A percentile compares a stretch with the other conserved stretches of the same genome.
phyloP scores from a whole-genome alignment of 1,140 invertebrate species.

The Calycopis cecrops region DNA sequence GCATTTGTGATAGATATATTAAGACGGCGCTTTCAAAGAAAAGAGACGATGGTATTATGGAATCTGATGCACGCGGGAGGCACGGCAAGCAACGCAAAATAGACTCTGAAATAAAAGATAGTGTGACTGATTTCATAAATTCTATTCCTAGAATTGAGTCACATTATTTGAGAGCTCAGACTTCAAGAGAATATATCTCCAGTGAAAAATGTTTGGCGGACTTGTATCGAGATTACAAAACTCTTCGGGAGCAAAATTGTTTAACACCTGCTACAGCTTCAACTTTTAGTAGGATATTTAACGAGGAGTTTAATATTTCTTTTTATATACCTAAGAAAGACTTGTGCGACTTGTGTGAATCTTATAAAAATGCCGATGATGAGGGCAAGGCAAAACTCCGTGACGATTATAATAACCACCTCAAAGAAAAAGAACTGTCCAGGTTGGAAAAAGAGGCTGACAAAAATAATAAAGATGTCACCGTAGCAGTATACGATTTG shows the following conservation, averaged over 20 bases:
- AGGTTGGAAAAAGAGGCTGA: slow-evolving; percentile 28
- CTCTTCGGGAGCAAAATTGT: slow-evolving; percentile 4
- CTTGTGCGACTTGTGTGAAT: slow-evolving; percentile 3
- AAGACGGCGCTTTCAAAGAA: slow-evolving; percentile 16
- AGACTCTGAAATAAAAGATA: slow-evolving; percentile 16
- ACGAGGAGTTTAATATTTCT: slow-evolving; percentile 13
- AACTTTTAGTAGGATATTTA: slow-evolving; percentile 15
- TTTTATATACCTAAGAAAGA: slow-evolving; percentile 11
- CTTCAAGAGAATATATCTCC: slow-evolving; percentile 13
- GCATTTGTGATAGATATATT: slow-evolving; percentile 15
- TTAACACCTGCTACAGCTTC: slow-evolving; percentile 6
- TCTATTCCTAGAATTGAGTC: slow-evolving; percentile 17
- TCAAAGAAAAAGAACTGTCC: slow-evolving; percentile 31
- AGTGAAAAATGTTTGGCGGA: slow-evolving; percentile 16
- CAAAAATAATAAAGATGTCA: slow-evolving; percentile 27
- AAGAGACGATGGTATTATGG: slow-evolving; percentile 14
- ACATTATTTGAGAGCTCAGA: slow-evolving; percentile 6
- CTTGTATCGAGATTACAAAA: slow-evolving; percentile 17
- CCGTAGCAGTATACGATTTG: slow-evolving; percentile 45
- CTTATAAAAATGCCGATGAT: slow-evolving; percentile 4
- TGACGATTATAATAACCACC: slow-evolving; percentile 18
- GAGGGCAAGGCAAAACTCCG: slow-evolving; percentile 4
- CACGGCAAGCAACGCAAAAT: slow-evolving; percentile 17
- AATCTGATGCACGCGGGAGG: slow-evolving; percentile 16
- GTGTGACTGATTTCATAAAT: slow-evolving; percentile 17